A percentile compares a stretch with the other conserved stretches of the same genome.
phyloP scores from a whole-genome alignment of 2,113 vertebrate genomes.

The Sitta europaea region DNA sequence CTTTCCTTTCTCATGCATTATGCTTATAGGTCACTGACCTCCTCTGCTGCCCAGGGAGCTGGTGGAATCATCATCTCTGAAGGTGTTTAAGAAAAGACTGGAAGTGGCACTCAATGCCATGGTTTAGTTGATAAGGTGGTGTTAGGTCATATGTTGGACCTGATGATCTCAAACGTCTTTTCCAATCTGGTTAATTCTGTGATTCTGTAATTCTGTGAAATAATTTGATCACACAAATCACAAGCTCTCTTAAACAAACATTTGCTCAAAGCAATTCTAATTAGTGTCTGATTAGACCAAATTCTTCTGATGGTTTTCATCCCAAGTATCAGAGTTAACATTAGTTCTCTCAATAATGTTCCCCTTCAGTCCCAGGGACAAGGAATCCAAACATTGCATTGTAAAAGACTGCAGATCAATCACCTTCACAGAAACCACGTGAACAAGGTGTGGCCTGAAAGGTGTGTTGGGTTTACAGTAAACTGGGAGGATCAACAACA shows the following conservation, averaged over 20 bases:
- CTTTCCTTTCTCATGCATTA: background rate
- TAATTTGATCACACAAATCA: background rate
- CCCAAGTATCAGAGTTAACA: background rate
- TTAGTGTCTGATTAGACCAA: background rate
- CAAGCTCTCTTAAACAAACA: background rate
- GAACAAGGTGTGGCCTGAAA: background rate
- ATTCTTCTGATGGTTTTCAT: background rate
- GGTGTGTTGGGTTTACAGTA: constrained; percentile 11
- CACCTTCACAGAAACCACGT: background rate
- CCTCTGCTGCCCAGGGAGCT: background rate
- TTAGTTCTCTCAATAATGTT: background rate
- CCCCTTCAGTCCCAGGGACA: background rate
- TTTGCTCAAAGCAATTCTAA: background rate
- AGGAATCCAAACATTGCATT: background rate
- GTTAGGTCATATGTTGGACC: background rate
- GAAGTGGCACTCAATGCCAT: background rate
- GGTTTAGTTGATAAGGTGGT: background rate
- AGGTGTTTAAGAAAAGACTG: background rate
- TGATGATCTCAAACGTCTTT: background rate
- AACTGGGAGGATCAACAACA: background rate
- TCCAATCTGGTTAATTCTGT: background rate
- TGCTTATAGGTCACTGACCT: background rate
- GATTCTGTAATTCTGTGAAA: background rate
- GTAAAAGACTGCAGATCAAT: background rate
- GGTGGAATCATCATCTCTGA: background rate